phyloP scores from a whole-genome alignment of 1,140 invertebrate species.

The Eciton burchellii region DNA sequence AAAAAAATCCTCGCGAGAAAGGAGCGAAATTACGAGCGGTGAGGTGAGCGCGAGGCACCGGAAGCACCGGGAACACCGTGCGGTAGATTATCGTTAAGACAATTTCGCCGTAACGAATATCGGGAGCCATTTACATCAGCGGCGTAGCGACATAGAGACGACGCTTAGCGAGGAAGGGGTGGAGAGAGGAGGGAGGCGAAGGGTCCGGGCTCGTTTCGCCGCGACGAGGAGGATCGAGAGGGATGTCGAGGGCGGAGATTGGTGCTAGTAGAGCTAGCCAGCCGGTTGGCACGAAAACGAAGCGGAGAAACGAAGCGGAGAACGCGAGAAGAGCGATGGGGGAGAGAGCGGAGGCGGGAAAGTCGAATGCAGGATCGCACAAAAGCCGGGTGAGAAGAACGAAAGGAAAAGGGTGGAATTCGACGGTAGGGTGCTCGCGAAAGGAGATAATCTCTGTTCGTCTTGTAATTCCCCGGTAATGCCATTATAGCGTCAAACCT shows the following conservation, averaged over 20 bases:
- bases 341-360: conserved; percentile 11
- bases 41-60: neutral
- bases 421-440: conserved; percentile 53
- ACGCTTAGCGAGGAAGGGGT: neutral
- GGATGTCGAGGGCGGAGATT: conserved; percentile 36
- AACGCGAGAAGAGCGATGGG: neutral
- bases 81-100: conserved; percentile 73
- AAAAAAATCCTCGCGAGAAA: conserved; percentile 41
- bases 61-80: conserved; percentile 47
- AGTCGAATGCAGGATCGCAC: conserved; percentile 25
- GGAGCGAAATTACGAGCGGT: conserved; percentile 11
- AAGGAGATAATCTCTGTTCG: conserved; percentile 78
- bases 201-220: neutral
- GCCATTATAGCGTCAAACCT: conserved; percentile 70
- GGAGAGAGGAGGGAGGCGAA: too few species aligned
- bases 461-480: conserved; percentile 77
- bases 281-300: conserved; percentile 27
- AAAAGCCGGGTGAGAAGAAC: conserved; percentile 56
- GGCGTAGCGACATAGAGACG: conserved; percentile 20
- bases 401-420: conserved; percentile 48
- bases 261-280: conserved; percentile 1
- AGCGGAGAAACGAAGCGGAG: conserved; percentile 40
- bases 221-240: conserved; percentile 6
- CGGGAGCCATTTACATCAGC: conserved; percentile 66
- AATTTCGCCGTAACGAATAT: conserved; percentile 76